Evolutionary conservation across 2,113 vertebrate species (phyloP).

Genomic region (Monarcha castaneiventris): DNA sequence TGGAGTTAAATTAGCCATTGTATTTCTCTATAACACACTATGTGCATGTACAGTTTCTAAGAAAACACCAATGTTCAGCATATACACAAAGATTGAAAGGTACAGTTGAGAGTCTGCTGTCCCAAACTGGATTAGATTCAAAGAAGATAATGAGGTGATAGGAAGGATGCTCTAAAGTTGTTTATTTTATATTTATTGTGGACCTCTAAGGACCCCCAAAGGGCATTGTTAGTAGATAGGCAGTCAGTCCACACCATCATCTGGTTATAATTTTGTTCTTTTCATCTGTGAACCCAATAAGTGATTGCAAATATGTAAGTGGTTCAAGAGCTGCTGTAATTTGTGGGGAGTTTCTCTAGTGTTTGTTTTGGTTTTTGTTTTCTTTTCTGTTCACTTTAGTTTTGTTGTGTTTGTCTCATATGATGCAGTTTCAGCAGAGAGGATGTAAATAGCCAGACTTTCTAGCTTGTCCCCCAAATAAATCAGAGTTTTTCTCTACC

Average conservation of each 20-base stretch:
- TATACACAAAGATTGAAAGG: background rate
- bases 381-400: no score
- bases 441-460: background rate
- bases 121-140: background rate
- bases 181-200: background rate
- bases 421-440: background rate
- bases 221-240: background rate
- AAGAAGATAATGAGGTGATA: background rate
- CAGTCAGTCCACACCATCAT: background rate
- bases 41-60: background rate
- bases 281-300: background rate
- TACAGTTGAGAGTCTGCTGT: background rate
- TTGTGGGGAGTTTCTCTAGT: fast-evolving
- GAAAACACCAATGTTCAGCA: background rate
- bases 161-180: background rate
- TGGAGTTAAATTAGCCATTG: background rate
- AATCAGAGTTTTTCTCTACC: background rate
- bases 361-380: background rate
- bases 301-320: background rate
- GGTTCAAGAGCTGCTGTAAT: background rate
- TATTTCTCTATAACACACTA: background rate
- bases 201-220: background rate
- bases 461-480: background rate
- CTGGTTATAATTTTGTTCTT: background rate
- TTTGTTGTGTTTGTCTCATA: background rate